Evolutionary conservation across 2,797 vertebrate species (phyloP).

Genomic region (Enteromius mattozi): DNA sequence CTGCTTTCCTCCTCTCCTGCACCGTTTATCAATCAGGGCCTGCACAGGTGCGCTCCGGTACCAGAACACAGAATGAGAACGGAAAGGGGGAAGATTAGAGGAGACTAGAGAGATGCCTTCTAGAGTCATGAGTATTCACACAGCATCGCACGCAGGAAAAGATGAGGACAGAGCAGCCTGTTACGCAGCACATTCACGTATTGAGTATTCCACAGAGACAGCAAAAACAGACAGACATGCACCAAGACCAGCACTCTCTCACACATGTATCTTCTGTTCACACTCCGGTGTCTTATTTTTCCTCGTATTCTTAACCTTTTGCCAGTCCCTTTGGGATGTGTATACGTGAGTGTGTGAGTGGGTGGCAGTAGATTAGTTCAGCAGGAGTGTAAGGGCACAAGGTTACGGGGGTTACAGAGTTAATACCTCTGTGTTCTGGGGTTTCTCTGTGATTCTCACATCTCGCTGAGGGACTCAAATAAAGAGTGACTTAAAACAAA

Average conservation of each 20-base stretch:
- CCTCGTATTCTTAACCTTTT: constrained; percentile 28
- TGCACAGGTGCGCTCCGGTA: not conserved
- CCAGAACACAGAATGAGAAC: constrained; percentile 56
- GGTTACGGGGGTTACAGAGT: constrained; percentile 55
- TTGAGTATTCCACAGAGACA: constrained; percentile 48
- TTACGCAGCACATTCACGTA: constrained; percentile 49
- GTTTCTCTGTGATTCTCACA: constrained; percentile 55
- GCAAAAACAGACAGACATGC: constrained; percentile 40
- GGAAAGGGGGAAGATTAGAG: constrained; percentile 26
- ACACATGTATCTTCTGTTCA: constrained; percentile 28
- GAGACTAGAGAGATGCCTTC: constrained; percentile 1
- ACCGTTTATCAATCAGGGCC: constrained; percentile 35
- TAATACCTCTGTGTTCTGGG: constrained; percentile 58
- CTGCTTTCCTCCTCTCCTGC: constrained; percentile 10
- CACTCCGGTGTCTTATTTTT: constrained; percentile 34
- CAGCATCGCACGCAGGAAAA: constrained; percentile 41
- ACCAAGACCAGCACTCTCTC: constrained; percentile 19
- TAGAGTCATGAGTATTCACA: constrained; percentile 54
- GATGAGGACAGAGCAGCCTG: constrained; percentile 39
- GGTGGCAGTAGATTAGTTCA: constrained; percentile 45
- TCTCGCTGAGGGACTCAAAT: constrained; percentile 42
- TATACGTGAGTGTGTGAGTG: constrained; percentile 17
- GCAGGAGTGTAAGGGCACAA: constrained; percentile 37
- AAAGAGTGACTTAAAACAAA: constrained; percentile 54
- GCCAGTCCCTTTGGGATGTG: constrained; percentile 1